Percentiles rank a stretch among this genome's conserved stretches.
Evolutionary conservation across 2,797 vertebrate species (phyloP).

Genomic region (Tapera naevia): DNA sequence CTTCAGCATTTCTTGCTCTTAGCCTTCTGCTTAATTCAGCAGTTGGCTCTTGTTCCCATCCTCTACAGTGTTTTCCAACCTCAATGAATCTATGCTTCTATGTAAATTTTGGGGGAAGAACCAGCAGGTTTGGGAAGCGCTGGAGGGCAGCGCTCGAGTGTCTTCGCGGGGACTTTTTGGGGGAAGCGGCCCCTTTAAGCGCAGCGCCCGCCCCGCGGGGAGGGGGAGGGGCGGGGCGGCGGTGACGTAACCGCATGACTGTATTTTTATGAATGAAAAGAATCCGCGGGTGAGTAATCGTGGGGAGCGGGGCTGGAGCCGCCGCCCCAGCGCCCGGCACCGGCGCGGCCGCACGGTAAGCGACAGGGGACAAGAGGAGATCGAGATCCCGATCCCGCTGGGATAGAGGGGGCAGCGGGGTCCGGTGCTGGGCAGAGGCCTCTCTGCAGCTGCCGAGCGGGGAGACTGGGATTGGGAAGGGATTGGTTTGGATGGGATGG

Average conservation of each 20-base stretch:
- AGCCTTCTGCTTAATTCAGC: no score
- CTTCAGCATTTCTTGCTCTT: no score
- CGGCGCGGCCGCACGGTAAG: not conserved
- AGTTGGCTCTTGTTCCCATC: no score
- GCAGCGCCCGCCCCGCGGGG: not conserved
- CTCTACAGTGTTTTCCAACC: no score
- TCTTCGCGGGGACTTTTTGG: accelerated
- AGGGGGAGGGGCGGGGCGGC: not conserved
- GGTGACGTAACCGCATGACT: constrained; percentile 90
- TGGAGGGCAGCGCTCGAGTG: accelerated
- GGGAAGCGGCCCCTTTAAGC: not conserved
- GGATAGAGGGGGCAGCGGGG: not conserved
- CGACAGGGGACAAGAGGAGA: no score
- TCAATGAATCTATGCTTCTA: no score
- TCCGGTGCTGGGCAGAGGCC: not conserved
- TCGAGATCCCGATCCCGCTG: no score
- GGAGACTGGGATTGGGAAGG: no score
- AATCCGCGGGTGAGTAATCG: constrained; percentile 96
- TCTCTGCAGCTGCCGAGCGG: not conserved
- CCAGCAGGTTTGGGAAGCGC: accelerated
- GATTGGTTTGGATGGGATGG: no score
- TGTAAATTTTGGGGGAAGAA: accelerated
- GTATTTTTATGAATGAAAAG: constrained; percentile 99
- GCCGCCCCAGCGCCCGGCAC: not conserved
- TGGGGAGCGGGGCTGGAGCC: constrained; percentile 82